phyloP scores from a whole-genome alignment of 2,888 invertebrate species.

The Operophtera brumata region DNA sequence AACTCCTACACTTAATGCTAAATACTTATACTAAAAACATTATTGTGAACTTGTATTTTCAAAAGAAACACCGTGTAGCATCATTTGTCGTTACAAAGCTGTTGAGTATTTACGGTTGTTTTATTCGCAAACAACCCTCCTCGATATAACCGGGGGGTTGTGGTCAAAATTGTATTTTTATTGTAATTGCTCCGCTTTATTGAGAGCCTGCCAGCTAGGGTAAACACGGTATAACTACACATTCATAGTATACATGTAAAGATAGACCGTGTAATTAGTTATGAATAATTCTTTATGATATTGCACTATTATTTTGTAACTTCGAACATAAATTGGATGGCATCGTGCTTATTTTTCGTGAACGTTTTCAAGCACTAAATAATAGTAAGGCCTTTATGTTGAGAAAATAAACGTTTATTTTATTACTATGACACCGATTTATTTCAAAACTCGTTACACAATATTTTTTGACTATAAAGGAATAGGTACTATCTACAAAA shows the following conservation, averaged over 20 bases:
- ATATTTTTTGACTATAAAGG: too few relatives aligned
- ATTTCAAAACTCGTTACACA: too few relatives aligned
- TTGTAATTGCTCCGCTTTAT: slow-evolving; percentile 75
- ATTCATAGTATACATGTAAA: slow-evolving; percentile 1
- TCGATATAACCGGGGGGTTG: slow-evolving; percentile 62
- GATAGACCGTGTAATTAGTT: slow-evolving; percentile 51
- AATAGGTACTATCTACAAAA: too few relatives aligned
- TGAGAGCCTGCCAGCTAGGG: slow-evolving; percentile 63
- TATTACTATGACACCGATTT: too few relatives aligned
- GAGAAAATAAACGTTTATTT: too few relatives aligned
- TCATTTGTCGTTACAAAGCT: slow-evolving; percentile 34
- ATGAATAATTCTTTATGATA: slow-evolving; percentile 41
- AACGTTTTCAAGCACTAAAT: too few relatives aligned
- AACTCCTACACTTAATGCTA: too few relatives aligned
- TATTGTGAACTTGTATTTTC: background rate
- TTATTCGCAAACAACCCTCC: slow-evolving; percentile 74
- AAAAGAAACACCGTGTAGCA: background rate
- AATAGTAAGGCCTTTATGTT: too few relatives aligned
- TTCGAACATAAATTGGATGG: slow-evolving; percentile 1
- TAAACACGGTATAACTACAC: slow-evolving; percentile 62
- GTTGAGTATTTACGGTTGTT: slow-evolving; percentile 58
- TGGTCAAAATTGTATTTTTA: slow-evolving; percentile 79
- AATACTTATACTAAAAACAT: too few relatives aligned
- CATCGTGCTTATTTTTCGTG: background rate
- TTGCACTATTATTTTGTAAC: slow-evolving; percentile 14